Evolutionary conservation across 1,140 invertebrate species (phyloP).

Genomic region (Aphelenchoides fujianensis): DNA sequence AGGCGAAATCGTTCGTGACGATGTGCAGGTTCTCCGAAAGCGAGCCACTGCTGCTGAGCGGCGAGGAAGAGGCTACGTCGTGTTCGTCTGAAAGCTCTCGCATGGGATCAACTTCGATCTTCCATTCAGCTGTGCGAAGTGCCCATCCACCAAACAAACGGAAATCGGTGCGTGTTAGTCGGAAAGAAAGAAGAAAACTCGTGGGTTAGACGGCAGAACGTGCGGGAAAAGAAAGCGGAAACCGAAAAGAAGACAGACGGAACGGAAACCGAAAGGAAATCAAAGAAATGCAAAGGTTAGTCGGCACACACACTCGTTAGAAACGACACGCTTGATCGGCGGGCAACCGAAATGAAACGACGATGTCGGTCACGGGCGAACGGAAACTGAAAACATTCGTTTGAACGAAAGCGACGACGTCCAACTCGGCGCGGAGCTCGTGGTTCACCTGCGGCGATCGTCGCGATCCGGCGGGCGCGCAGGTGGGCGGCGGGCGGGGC

Average conservation of each 20-base stretch:
- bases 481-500: not conserved
- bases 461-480: not conserved
- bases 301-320: too few species aligned
- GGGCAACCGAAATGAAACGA: not conserved
- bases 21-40: conserved; percentile 55
- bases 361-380: conserved; percentile 6
- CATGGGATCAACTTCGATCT: too few species aligned
- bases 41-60: conserved; percentile 49
- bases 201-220: not conserved
- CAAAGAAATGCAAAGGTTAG: too few species aligned
- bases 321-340: not conserved
- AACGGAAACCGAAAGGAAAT: conserved; percentile 27
- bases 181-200: not conserved
- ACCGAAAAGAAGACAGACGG: conserved; percentile 26
- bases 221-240: conserved; percentile 35
- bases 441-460: not conserved
- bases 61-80: conserved; percentile 49
- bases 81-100: conserved; percentile 59
- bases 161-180: not conserved
- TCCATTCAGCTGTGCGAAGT: too few species aligned
- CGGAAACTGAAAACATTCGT: not conserved
- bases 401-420: conserved; percentile 4
- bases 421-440: not conserved
- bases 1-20: conserved; percentile 59
- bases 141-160: too few species aligned